Percentiles rank a stretch among this genome's conserved stretches.
These are phyloP conservation scores for Benthochromis sp. DNA, from an alignment of 2,113 vertebrate genomes.

Conservation along the genomic window DNA sequence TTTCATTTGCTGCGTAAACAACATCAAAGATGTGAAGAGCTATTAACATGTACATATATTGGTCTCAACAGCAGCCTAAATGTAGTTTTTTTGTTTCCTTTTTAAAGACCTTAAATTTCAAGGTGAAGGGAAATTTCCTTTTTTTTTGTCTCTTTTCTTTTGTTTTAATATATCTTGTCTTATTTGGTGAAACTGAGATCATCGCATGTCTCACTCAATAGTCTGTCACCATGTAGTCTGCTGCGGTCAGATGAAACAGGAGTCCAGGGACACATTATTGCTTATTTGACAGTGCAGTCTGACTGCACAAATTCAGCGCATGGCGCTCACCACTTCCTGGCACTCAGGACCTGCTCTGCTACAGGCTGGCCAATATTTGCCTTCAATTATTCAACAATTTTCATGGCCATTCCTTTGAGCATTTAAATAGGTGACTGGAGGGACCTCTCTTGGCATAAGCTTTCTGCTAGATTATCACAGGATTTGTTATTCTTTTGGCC, in stretches of 20 bases:
- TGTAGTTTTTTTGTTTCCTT: not conserved
- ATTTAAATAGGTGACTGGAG: constrained; percentile 46
- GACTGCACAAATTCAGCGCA: constrained; percentile 72
- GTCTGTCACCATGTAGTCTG: constrained; percentile 74
- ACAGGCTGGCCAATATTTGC: constrained; percentile 65
- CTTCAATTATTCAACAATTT: constrained; percentile 73
- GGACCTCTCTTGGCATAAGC: constrained; percentile 24
- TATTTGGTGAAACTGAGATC: constrained; percentile 55
- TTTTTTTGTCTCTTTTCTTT: constrained; percentile 19
- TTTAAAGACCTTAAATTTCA: constrained; percentile 30
- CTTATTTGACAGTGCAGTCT: constrained; percentile 73
- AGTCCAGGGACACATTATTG: constrained; percentile 75
- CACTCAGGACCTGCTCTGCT: constrained; percentile 60
- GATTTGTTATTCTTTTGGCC: not conserved
- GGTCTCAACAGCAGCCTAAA: not conserved
- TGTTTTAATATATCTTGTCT: constrained; percentile 11
- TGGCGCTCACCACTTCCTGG: constrained; percentile 69
- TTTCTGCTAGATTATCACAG: constrained; percentile 21
- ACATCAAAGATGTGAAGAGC: constrained; percentile 42
- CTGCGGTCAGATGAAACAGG: constrained; percentile 71
- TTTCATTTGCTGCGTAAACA: constrained; percentile 24
- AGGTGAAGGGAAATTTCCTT: constrained; percentile 48
- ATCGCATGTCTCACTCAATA: constrained; percentile 68
- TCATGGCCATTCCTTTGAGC: constrained; percentile 59
- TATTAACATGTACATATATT: constrained; percentile 63